phyloP scores from a whole-genome alignment of 1,140 invertebrate species.

The Eriocheir sinensis region DNA sequence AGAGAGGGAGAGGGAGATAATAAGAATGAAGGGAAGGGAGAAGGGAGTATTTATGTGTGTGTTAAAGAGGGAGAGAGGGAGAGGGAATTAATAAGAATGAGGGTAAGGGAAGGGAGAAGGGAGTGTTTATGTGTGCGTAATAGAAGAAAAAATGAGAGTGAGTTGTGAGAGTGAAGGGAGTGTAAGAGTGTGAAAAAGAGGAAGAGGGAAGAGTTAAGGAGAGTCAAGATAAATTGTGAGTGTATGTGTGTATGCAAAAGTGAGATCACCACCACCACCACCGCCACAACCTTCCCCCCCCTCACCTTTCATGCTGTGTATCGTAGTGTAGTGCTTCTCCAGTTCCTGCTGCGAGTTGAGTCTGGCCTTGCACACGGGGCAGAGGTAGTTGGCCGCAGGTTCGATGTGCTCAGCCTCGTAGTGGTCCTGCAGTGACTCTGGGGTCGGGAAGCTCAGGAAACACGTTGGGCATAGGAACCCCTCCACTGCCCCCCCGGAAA shows the following conservation, averaged over 20 bases:
- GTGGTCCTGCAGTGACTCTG: conserved; percentile 78
- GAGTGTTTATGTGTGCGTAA: not conserved
- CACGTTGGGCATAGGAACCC: conserved; percentile 79
- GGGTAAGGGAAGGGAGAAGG: not conserved
- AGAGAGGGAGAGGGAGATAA: not conserved
- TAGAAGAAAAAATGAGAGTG: too few species aligned
- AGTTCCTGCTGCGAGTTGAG: conserved; percentile 77
- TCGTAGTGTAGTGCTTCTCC: conserved; percentile 77
- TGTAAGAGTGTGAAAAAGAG: not conserved
- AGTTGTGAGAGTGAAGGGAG: not conserved
- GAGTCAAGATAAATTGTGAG: not conserved
- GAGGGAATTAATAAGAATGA: not conserved
- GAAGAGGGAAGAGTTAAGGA: not conserved
- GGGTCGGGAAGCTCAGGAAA: conserved; percentile 74
- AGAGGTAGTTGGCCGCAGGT: conserved; percentile 78
- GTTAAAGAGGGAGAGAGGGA: not conserved
- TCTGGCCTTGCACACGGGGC: conserved; percentile 79
- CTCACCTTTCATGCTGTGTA: conserved; percentile 75
- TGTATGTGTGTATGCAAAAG: too few species aligned
- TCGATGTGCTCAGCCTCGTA: conserved; percentile 78
- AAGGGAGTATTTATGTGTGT: not conserved
- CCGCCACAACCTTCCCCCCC: not conserved
- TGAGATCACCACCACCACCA: not conserved
- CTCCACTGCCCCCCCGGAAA: conserved; percentile 64
- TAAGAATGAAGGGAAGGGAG: not conserved